These are phyloP conservation scores for Corythoichthys intestinalis DNA, from an alignment of 2,113 vertebrate species.

Conservation along the genomic window DNA sequence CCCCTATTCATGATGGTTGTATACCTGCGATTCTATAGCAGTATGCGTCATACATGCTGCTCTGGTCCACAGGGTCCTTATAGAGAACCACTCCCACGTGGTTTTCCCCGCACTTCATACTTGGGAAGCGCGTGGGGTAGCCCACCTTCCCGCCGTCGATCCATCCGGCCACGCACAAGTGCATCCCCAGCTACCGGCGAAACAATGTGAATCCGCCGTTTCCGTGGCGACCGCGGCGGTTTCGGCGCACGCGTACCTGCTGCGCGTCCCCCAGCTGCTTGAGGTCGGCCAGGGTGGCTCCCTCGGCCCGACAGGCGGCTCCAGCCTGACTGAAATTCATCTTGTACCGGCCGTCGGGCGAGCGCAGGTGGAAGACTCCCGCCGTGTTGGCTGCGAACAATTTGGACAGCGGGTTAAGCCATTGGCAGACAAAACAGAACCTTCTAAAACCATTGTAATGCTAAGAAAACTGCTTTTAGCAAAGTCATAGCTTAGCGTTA, in stretches of 20 bases:
- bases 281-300: constrained; percentile 77
- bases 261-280: constrained; percentile 85
- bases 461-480: too few species aligned
- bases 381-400: constrained; percentile 77
- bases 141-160: constrained; percentile 79
- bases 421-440: too few species aligned
- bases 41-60: constrained; percentile 83
- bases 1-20: too few species aligned
- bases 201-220: not conserved
- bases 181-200: constrained; percentile 82
- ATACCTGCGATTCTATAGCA: constrained; percentile 83
- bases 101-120: constrained; percentile 76
- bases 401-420: not conserved
- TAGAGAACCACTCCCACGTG: constrained; percentile 83
- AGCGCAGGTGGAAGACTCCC: constrained; percentile 88
- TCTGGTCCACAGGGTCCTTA: constrained; percentile 64
- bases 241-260: constrained; percentile 73
- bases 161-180: constrained; percentile 89
- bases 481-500: too few species aligned
- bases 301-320: constrained; percentile 75
- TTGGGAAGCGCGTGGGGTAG: constrained; percentile 83
- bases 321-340: constrained; percentile 81
- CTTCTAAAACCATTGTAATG: too few species aligned
- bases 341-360: constrained; percentile 75
- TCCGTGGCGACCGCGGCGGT: constrained; percentile 1